Base-by-base conservation (phyloP, 2,888 invertebrate species). In the Phalera bucephala region DNA sequence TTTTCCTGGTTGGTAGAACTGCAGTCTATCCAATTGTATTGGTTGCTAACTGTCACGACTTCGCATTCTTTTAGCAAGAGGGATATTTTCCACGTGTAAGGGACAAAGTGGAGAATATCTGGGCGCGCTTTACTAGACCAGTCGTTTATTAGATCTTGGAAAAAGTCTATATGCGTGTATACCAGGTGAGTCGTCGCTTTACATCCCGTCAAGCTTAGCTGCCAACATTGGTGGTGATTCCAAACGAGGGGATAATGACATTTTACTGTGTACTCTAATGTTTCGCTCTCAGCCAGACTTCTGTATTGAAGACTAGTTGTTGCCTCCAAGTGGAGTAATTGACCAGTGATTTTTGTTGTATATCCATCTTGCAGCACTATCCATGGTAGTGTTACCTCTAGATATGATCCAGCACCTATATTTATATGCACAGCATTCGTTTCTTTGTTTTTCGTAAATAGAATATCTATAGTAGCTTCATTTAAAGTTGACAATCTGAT, bases 11-110 rank as follows among this genome's bases (percentile, higher is more conserved):
- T 96, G 31, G 97, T 96, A 14, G 97, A 97, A 35, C 97, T 97
- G 64, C 99, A 99, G 81, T 99, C 99, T 54, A 99, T 95, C 99
- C 99, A 99, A 81, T 99, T 99, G 80, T 96, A 96, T 74, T 99
- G 97, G 84, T 99, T 99, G 66, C 97, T 95, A 9, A 97, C 89
- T 25, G 97, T 96, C 1, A 99, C 92, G 9, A 99, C 91, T 84
- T 99, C 98, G 81, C 99, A 98, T 80, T 99, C 97, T 77, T 99
- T 98, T 12, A 98, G 85, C 5, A 96, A 91, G 43, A 99, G 90
- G 44, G 95, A 95, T 64, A 99, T 95, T 72, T 96, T 95, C 95
- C 98, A 99, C 0, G 97, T 97, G 80, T 98, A 99, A 1, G 99
- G 99, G 34, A 99, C 95, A 86, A 99, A 99, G 68, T 95, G 95